Conservation (phyloP, 1,140 invertebrate species). For the Vanessa tameamea region DNA sequence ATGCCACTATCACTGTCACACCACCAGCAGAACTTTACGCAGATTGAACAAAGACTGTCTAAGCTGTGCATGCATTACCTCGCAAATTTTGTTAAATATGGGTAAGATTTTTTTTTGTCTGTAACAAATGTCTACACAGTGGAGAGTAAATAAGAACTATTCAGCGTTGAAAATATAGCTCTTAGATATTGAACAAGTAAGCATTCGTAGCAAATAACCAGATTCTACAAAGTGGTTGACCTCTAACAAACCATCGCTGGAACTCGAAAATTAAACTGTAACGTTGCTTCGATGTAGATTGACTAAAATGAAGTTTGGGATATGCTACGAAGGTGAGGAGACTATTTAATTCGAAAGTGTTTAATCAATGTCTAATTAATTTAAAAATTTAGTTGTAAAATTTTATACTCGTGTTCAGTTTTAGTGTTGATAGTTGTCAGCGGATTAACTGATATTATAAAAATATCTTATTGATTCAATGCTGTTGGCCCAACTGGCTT, state of each 20-base stretch:
- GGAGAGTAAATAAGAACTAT: no score
- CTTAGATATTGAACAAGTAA: neutral
- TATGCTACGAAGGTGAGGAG: no score
- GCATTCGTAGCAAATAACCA: neutral
- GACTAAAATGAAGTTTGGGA: neutral
- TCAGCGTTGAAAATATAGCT: neutral
- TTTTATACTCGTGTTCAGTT: no score
- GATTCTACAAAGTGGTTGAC: slow-evolving; percentile 1
- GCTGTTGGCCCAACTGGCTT: no score
- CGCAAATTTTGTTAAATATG: slow-evolving; percentile 90
- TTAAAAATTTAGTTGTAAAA: no score
- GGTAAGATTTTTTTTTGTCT: slow-evolving; percentile 82
- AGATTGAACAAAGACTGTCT: slow-evolving; percentile 86
- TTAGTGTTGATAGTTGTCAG: no score
- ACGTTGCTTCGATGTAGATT: neutral
- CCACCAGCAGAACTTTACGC: slow-evolving; percentile 86
- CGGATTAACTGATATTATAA: no score
- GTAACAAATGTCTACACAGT: no score
- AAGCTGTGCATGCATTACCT: slow-evolving; percentile 90
- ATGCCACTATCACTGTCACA: slow-evolving; percentile 87
- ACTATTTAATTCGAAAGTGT: no score
- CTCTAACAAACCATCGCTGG: neutral
- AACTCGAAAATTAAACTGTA: neutral
- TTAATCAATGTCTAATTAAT: no score
- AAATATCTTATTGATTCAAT: no score